Evolutionary conservation across 2,113 vertebrate species (phyloP).

Genomic region (Rana temporaria): DNA sequence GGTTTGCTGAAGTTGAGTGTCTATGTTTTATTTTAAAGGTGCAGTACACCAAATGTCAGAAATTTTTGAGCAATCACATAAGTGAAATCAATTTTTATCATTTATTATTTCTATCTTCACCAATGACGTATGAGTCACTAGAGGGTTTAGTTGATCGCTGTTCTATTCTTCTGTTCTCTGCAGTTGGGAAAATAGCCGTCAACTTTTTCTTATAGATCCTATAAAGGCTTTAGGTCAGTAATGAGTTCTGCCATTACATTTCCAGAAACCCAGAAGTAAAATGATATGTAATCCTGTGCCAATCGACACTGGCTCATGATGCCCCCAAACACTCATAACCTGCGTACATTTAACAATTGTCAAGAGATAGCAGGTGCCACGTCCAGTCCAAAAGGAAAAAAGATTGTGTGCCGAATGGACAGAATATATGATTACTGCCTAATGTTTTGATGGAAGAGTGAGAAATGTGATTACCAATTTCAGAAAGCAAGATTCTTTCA

Average conservation of each 20-base stretch:
- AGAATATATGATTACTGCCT: slow-evolving; percentile 57
- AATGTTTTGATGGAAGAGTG: slow-evolving; percentile 57
- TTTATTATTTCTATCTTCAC: slow-evolving; percentile 3
- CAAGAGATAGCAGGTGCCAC: slow-evolving; percentile 52
- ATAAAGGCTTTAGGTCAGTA: slow-evolving; percentile 55
- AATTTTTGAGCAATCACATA: not conserved
- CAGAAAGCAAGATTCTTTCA: slow-evolving; percentile 56
- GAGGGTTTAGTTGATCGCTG: not conserved
- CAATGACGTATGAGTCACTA: not conserved
- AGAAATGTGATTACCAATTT: slow-evolving; percentile 58
- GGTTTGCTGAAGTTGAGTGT: too few species aligned
- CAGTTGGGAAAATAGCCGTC: slow-evolving; percentile 33
- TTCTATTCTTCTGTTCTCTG: slow-evolving; percentile 8
- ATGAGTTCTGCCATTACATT: slow-evolving; percentile 53
- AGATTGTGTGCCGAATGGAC: slow-evolving; percentile 33
- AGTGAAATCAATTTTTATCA: not conserved
- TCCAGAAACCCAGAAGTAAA: slow-evolving; percentile 49
- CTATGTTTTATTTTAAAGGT: not conserved
- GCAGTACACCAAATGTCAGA: not conserved
- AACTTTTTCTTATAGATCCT: slow-evolving; percentile 49
- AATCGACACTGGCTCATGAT: slow-evolving; percentile 29
- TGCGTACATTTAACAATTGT: slow-evolving; percentile 53
- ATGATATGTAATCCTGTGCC: slow-evolving; percentile 57
- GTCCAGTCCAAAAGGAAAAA: slow-evolving; percentile 36
- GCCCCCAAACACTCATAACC: slow-evolving; percentile 51